Percentiles rank a stretch among this genome's conserved stretches.
These are phyloP conservation scores for Cyclura pinguis DNA, from an alignment of 2,797 vertebrate genomes.

Conservation along the genomic window DNA sequence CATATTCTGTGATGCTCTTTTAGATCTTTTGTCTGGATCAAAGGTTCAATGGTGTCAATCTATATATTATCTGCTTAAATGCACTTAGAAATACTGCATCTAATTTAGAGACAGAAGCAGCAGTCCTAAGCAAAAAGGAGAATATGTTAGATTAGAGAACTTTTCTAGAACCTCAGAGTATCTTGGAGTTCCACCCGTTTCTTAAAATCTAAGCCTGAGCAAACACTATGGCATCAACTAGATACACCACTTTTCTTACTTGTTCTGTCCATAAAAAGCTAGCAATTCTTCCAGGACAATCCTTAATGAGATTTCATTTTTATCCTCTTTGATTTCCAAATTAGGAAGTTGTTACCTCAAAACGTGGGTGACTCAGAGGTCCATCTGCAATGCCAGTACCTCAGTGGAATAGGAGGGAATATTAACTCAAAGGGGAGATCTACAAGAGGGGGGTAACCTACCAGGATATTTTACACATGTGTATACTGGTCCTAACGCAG, in stretches of 20 bases:
- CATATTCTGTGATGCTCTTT: neutral
- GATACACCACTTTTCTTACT: neutral
- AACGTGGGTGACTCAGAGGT: no score
- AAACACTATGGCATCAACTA: neutral
- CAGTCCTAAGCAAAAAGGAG: neutral
- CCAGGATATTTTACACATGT: no score
- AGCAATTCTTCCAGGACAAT: neutral
- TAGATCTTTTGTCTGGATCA: neutral
- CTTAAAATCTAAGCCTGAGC: neutral
- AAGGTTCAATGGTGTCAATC: neutral
- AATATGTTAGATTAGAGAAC: neutral
- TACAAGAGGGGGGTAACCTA: no score
- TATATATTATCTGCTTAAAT: neutral
- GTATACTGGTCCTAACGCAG: no score
- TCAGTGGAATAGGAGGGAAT: no score
- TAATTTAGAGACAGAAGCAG: neutral
- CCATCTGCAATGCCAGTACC: no score
- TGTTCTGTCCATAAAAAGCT: neutral
- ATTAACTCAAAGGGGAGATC: no score
- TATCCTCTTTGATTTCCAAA: neutral
- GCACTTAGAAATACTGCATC: neutral
- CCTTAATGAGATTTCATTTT: neutral
- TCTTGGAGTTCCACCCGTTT: rapidly evolving
- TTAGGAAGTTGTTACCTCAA: neutral
- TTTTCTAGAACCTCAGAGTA: neutral